A percentile compares a stretch with the other conserved stretches of the same genome.
These are phyloP conservation scores for Acipenser ruthenus DNA, from an alignment of 2,797 vertebrate genomes.

Conservation along the genomic window DNA sequence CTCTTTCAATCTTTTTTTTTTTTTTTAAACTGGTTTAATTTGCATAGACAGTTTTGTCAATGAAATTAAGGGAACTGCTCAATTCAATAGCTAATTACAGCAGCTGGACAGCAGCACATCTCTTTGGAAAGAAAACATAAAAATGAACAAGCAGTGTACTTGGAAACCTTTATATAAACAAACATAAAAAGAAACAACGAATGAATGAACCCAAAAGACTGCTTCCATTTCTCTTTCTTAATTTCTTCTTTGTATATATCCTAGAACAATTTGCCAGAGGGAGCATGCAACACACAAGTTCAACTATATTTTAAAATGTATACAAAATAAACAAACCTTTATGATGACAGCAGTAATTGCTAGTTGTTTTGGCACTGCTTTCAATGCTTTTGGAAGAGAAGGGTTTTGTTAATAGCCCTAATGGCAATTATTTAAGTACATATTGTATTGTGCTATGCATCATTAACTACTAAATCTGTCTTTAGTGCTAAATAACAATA, in stretches of 20 bases:
- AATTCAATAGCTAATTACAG: neutral
- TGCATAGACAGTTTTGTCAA: neutral
- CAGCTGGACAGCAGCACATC: neutral
- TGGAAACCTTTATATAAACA: neutral
- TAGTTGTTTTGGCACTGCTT: constrained; percentile 45
- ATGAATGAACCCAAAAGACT: no score
- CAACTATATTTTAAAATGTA: no score
- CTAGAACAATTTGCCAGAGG: no score
- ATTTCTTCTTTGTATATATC: no score
- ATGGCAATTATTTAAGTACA: constrained; percentile 53
- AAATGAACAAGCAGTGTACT: neutral
- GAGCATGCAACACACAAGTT: no score
- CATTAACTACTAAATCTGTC: constrained; percentile 42
- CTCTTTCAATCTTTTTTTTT: no score
- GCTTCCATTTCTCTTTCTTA: no score
- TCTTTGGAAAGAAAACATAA: neutral
- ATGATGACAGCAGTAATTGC: constrained; percentile 57
- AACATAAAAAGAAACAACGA: no score
- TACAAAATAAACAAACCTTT: constrained; percentile 25
- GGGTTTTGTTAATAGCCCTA: constrained; percentile 58
- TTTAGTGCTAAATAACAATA: constrained; percentile 6
- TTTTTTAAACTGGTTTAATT: neutral
- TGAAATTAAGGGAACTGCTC: neutral
- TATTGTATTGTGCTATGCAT: constrained; percentile 52
- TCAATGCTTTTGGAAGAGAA: constrained; percentile 41